Base-by-base conservation (phyloP, 2,888 invertebrate genomes). In the Silvanus unidentatus region DNA sequence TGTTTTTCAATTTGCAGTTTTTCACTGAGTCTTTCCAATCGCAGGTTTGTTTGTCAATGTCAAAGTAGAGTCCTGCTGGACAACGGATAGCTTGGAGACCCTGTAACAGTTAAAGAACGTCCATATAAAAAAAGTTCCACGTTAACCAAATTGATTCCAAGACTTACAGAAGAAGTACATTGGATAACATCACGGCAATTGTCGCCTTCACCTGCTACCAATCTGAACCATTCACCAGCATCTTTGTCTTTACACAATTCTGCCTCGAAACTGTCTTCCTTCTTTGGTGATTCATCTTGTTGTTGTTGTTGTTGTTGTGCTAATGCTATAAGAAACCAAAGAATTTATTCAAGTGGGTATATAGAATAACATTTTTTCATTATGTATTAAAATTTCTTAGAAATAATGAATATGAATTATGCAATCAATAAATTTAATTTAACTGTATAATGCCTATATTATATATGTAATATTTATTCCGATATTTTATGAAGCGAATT, bases 11-110 rank as follows among this genome's bases (percentile, higher is more conserved):
- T 66, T 90, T 90, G 75, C 93, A 94, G 73, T 92, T 93, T 71
- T 89, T 90, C n/a, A 93, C 93, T 2, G 91, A 81, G 53, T 86
- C 89, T 70, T 89, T 93, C 93, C 93, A 94, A 69, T 93, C 92
- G 66, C 93, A 94, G 2, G 93, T 93, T 73, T 94, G 93, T 71
- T 92, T 91, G 69, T 93, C 93, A 65, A 93, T 91, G 71, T 94
- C 93, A 74, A 94, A 94, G 74, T 79, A 92, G 59, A 94, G 75
- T 73, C 93, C 92, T 44, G 93, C 90, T 34, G 93, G 93, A 69
- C 93, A 93, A 71, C 92, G 84, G 65, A 93, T 89, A 16, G 91
- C 92, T 81, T 92, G 91, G 40, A 93, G 82, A 66, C 92, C 92
- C 88, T 89, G 73, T 54, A 71, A 69, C 43, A 12, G 2, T 34